Evolutionary conservation across 2,797 vertebrate species (phyloP).

Genomic region (Melanotaenia nigrans): DNA sequence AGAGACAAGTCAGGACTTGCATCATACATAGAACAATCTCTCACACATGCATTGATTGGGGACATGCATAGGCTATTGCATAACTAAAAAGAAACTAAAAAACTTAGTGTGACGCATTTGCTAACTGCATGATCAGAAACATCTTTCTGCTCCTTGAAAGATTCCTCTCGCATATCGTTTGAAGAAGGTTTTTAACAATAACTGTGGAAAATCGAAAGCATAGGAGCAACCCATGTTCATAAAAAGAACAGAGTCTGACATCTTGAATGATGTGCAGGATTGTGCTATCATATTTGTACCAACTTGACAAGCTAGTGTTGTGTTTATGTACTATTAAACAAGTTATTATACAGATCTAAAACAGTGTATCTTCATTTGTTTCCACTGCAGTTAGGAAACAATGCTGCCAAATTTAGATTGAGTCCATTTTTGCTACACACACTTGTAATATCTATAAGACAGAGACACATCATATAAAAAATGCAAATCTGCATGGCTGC

Average conservation of each 20-base stretch:
- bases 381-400: neutral
- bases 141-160: neutral
- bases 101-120: constrained; percentile 15
- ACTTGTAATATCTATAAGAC: neutral
- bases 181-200: constrained; percentile 11
- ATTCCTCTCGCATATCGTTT: neutral
- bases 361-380: constrained; percentile 4
- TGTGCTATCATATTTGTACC: constrained; percentile 3
- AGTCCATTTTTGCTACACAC: neutral
- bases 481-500: neutral
- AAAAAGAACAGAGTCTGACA: constrained; percentile 11
- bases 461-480: constrained; percentile 1
- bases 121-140: constrained; percentile 2
- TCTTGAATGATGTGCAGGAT: constrained; percentile 11
- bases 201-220: neutral
- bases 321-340: constrained; percentile 3
- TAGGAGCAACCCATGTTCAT: neutral
- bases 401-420: neutral
- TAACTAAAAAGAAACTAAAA: constrained; percentile 36
- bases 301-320: constrained; percentile 5
- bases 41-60: constrained; percentile 36
- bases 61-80: constrained; percentile 44
- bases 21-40: constrained; percentile 39
- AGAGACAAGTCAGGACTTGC: constrained; percentile 51
- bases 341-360: constrained; percentile 22